Base-by-base conservation (phyloP, 2,888 invertebrate genomes). In the Nephrotoma appendiculata region DNA sequence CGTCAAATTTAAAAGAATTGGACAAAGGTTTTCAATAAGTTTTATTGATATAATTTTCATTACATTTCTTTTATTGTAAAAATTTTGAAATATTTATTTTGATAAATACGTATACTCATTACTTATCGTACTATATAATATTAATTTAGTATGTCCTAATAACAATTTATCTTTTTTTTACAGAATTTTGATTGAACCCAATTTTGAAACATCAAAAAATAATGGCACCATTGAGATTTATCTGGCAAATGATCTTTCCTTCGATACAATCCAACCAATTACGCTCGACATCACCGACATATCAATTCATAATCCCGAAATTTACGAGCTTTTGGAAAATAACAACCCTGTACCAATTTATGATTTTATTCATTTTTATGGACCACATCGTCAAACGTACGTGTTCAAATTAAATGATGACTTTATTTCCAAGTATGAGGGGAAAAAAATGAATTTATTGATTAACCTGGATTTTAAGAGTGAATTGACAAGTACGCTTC, bases 391-490 rank as follows among this genome's bases (percentile, higher is more conserved):
- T 88, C 88, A 89, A 19, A 90, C 91, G 7, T 92, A 90, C 88
- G 88, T 90, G 41, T 89, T 91, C 15, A 89, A 88, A 5, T 87
- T 92, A 0, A 87, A 87, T 45, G 52, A 87, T 45, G 41, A 87
- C 42, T 85, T 86, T 86, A 89, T 42, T 90, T 89, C 11, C 88
- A 90, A 87, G 89, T 89, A 83, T 52, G n/a, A 15, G 2, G 41
- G 52, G n/a, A 57, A 52, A 15, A n/a, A 86, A 41, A 31, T 41
- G 7, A 31, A 31, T 5, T 92, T 94, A 88, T 89, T 92, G 9
- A 88, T 94, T 9, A 90, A 91, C 86, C 90, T 94, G 88, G 91
- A 92, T 86, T 95, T 93, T 89, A 89, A 90, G 2, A 93, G 94
- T 45, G 90, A 91, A 87, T 89, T 95, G 43, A 93, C 93, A 42